Evolutionary conservation across 2,888 invertebrate species (phyloP), one percentile per base, ranked within the genome.

Genomic region (Slavum lentiscoides): DNA sequence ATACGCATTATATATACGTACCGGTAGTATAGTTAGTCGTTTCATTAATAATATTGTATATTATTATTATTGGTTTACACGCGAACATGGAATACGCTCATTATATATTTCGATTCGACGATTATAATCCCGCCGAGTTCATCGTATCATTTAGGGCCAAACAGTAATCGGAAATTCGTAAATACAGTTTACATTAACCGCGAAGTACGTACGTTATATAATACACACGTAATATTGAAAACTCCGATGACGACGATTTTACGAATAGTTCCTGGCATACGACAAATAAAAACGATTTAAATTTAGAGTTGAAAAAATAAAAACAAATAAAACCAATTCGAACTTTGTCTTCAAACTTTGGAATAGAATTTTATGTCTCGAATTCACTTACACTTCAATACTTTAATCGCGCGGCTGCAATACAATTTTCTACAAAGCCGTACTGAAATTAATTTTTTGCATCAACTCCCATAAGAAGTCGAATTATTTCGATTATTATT

Each of bases 71-170:
- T 55, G 69, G 62, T 69, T 77, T 21, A 23, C 77, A 70, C 49
- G 77, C 62, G 21, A 76, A 77, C 77, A 70, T 21, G 70, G 21
- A 77, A 77, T 39, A 62, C 0, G 39, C 62, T 70, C 55, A 77
- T 77, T 64, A 77, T 30, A 30, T 30, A 30, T 13, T 70, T 77
- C 70, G 77, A 69, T 69, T 69, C 59, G 30, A 68, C 17, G 62
- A 77, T 70, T 77, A 70, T 23, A 74, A 74, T 74, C 2, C 30
- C 4, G 30, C 30, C 2, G 30, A 30, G 30, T 30, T 30, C 30
- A 4, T 30, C n/a, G n/a, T n/a, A n/a, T n/a, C n/a, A n/a, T 30
- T 30, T 30, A 30, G 30, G 30, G 30, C 30, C 59, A 2, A 49
- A 49, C 15, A 43, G 15, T 49, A 58, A 49, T 68, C 5, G 61